phyloP scores from a whole-genome alignment of 2,113 vertebrate species.

The Phoxinus phoxinus region DNA sequence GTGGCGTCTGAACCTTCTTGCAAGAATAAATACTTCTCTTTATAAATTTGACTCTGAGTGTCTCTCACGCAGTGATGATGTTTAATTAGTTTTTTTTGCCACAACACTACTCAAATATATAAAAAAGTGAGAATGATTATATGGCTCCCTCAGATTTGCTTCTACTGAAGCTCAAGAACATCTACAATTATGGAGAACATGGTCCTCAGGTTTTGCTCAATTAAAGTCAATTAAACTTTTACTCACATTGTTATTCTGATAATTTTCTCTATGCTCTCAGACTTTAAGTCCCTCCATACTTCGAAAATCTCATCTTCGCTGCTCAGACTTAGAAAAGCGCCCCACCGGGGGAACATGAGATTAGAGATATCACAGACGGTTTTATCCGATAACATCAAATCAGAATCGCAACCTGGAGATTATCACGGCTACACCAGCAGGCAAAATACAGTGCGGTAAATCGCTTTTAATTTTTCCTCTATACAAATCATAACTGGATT shows the following conservation, averaged over 20 bases:
- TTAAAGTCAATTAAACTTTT: background rate
- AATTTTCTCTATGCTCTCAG: background rate
- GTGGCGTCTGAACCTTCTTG: too few species aligned
- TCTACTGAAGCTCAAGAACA: background rate
- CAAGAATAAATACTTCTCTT: too few species aligned
- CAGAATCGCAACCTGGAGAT: constrained; percentile 33
- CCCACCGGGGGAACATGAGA: constrained; percentile 27
- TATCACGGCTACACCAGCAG: constrained; percentile 5
- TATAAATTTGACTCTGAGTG: too few species aligned
- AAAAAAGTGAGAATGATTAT: background rate
- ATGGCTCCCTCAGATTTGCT: background rate
- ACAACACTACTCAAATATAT: background rate
- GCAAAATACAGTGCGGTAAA: background rate
- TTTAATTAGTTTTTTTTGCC: too few species aligned
- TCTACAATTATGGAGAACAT: background rate
- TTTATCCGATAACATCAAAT: constrained; percentile 34
- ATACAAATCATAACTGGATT: constrained; percentile 43
- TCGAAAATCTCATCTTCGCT: background rate
- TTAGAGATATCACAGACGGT: constrained; percentile 32
- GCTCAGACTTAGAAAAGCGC: background rate
- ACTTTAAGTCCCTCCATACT: background rate
- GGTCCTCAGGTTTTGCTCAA: background rate
- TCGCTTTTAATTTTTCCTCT: constrained; percentile 20
- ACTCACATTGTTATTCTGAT: background rate
- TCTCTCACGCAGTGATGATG: too few species aligned